Conservation (phyloP, 2,797 vertebrate species). For the Microtus californicus region DNA sequence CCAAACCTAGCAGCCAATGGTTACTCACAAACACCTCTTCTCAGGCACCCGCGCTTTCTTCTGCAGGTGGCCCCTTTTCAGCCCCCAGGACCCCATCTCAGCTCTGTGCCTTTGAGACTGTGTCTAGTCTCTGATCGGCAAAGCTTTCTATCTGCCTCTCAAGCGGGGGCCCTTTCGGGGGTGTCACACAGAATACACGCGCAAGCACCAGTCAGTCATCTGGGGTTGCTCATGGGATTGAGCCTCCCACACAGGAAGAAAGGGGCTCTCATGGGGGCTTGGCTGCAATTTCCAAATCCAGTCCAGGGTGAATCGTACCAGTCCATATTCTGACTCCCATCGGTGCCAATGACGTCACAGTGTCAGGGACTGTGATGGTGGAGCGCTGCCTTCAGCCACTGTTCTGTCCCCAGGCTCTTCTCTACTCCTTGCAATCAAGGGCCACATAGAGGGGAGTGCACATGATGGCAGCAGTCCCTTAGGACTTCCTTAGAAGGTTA, state of each 20-base stretch:
- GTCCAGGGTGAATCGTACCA: not conserved
- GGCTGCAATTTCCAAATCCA: not conserved
- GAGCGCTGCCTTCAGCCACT: no score
- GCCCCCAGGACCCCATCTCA: not conserved
- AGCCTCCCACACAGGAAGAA: constrained; percentile 48
- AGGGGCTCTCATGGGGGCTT: not conserved
- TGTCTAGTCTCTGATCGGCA: not conserved
- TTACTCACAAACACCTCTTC: constrained; percentile 40
- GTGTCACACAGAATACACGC: not conserved
- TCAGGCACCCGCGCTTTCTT: not conserved
- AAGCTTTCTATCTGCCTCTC: not conserved
- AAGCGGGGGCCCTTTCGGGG: not conserved
- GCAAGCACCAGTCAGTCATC: not conserved
- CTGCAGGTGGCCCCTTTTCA: not conserved
- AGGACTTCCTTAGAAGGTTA: no score
- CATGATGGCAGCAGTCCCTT: not conserved
- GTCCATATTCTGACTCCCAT: not conserved
- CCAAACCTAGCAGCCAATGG: constrained; percentile 38
- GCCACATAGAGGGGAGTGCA: not conserved
- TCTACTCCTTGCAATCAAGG: not conserved
- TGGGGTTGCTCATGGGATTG: constrained; percentile 22
- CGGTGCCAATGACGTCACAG: not conserved
- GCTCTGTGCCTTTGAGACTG: not conserved
- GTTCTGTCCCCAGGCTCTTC: not conserved
- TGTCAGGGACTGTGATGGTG: not conserved